Percentiles rank a stretch among this genome's conserved stretches.
phyloP scores from a whole-genome alignment of 2,113 vertebrate species.

The Hoplias malabaricus region DNA sequence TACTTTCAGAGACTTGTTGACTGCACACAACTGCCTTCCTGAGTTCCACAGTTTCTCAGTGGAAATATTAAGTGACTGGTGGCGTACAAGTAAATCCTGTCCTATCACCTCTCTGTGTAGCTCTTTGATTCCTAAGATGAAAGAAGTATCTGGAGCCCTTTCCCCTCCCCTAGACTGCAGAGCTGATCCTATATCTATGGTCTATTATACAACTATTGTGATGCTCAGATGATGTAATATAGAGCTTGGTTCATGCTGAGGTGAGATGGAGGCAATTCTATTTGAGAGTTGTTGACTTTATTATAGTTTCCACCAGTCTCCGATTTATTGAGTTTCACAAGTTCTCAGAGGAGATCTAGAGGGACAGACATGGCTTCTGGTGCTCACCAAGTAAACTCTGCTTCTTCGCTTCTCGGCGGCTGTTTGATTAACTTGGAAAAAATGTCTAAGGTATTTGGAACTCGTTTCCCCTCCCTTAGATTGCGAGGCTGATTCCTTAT shows the following conservation, averaged over 20 bases:
- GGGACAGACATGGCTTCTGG: not conserved
- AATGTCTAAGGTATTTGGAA: not conserved
- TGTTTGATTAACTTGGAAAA: not conserved
- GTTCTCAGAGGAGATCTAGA: not conserved
- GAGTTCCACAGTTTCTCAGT: not conserved
- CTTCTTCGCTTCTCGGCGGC: not conserved
- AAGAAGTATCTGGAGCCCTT: not conserved
- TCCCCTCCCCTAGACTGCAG: not conserved
- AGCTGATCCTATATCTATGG: not conserved
- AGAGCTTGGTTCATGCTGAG: not conserved
- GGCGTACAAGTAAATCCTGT: not conserved
- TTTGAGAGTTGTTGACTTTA: not conserved
- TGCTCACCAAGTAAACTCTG: not conserved
- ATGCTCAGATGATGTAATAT: not conserved
- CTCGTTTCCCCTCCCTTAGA: not conserved
- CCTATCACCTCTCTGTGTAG: not conserved
- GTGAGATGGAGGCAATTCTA: not conserved
- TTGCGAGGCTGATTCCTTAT: not conserved
- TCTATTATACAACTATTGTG: not conserved
- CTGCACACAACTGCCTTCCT: not conserved
- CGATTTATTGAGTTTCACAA: not conserved
- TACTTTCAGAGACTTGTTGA: not conserved
- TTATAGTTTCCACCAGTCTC: not conserved
- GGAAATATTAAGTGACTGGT: not conserved
- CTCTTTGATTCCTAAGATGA: not conserved